A percentile compares a stretch with the other conserved stretches of the same genome.
Evolutionary conservation across 2,888 invertebrate species (phyloP).

Genomic region (Campopleginae sp.): DNA sequence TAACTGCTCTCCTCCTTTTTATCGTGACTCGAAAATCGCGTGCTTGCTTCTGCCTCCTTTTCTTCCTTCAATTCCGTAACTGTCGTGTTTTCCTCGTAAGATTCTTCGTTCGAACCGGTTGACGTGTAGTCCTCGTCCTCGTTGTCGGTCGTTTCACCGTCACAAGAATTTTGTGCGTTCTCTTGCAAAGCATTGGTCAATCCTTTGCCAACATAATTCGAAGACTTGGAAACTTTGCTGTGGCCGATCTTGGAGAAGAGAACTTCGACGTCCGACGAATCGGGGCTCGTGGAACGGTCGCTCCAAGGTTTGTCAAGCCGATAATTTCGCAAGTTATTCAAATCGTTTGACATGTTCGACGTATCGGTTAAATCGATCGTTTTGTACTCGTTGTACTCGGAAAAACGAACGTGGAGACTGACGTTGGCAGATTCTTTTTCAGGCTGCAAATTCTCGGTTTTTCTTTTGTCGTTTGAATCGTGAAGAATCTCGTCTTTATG

Average conservation of each 20-base stretch:
- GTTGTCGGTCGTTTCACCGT: constrained; percentile 63
- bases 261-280: constrained; percentile 76
- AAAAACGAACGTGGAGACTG: constrained; percentile 81
- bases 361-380: constrained; percentile 79
- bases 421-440: constrained; percentile 70
- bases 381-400: constrained; percentile 81
- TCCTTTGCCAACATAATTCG: neutral
- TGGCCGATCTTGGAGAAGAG: constrained; percentile 35
- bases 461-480: constrained; percentile 22
- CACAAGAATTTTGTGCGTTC: constrained; percentile 2
- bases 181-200: neutral
- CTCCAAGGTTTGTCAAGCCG: constrained; percentile 77
- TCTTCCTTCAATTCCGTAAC: constrained; percentile 55
- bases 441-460: neutral
- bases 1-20: constrained; percentile 53
- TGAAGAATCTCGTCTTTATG: constrained; percentile 50
- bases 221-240: neutral
- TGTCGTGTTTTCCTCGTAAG: constrained; percentile 63
- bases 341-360: constrained; percentile 77
- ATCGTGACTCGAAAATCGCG: constrained; percentile 51
- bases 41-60: neutral
- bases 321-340: constrained; percentile 69
- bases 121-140: constrained; percentile 68
- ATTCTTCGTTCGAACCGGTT: constrained; percentile 63
- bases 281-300: constrained; percentile 76